Base-by-base conservation (phyloP, 2,888 invertebrate genomes). In the Plebejus argus region DNA sequence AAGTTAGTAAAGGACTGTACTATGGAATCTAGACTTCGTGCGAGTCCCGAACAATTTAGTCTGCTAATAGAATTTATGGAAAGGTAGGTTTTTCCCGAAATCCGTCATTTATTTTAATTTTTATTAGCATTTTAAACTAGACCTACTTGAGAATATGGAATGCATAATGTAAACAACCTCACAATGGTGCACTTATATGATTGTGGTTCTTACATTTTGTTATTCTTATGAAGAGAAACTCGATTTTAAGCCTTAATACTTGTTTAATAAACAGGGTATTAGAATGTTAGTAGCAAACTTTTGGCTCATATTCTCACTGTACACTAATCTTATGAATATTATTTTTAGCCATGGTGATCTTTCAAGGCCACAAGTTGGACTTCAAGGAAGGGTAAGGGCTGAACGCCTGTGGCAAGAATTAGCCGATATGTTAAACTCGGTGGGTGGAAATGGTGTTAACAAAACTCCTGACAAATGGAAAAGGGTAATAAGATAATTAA, bases 351-450 rank as follows among this genome's bases (percentile, higher is more conserved):
- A 79, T 75, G 81, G 79, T 66, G 81, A 81, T 72, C 58, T 80
- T 56, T 66, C 79, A 4, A 78, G 78, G 70, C 80, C 81, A 12
- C 81, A 79, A 66, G 78, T 39, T 28, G 81, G 81, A 53, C 76
- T 78, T 45, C 80, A 80, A 76, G 80, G 80, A 35, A 78, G 80
- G 18, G 12, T 80, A 28, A 79, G 76, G 45, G 70, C 77, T 23
- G 80, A 80, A 8, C 77, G 77, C 8, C 66, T 80, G 76, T 80
- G 80, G 80, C 74, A 78, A 23, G 79, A 80, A 49, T 39, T 80
- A 15, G 70, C 76, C 15, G 45, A 58, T 23, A 15, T 78, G 20
- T 78, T 80, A 53, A 80, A 81, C 75, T 78, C 80, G 15, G 35
- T 80, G 74, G 79, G 77, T 71, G 78, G 78, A 78, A 56, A 56